These are phyloP conservation scores for Onthophagus taurus DNA, from an alignment of 1,140 invertebrate species.

Conservation along the genomic window DNA sequence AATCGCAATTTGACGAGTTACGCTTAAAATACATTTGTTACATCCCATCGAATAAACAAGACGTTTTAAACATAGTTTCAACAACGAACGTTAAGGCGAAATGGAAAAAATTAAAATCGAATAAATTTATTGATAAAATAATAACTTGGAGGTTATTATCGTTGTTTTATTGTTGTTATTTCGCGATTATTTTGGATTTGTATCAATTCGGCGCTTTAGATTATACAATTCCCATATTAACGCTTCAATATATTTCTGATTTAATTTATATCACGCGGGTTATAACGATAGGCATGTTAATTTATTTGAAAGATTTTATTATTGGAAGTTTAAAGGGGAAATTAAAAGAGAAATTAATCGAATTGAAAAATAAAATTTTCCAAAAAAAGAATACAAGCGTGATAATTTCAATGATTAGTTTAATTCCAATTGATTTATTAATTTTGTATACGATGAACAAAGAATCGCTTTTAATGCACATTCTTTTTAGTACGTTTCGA, in stretches of 20 bases:
- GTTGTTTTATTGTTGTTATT: slow-evolving; percentile 3
- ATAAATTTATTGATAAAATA: background rate
- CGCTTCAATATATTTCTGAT: background rate
- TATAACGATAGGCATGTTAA: background rate
- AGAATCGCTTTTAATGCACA: no score
- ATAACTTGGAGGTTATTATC: background rate
- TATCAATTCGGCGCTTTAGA: slow-evolving; percentile 6
- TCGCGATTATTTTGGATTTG: background rate
- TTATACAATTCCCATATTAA: background rate
- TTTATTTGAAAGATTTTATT: no score
- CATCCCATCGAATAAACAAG: background rate
- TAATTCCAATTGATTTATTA: background rate
- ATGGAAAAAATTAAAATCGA: background rate
- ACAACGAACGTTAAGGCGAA: background rate
- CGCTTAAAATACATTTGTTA: slow-evolving; percentile 2
- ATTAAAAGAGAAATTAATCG: no score
- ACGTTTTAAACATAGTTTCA: no score
- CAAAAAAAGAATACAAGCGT: background rate
- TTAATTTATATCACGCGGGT: background rate
- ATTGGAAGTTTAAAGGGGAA: no score
- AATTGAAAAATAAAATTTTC: background rate
- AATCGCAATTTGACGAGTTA: background rate
- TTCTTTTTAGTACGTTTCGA: no score
- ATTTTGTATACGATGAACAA: background rate
- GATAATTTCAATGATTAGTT: background rate